Conservation (phyloP, 2,888 invertebrate species). For the Gibbula magus region DNA sequence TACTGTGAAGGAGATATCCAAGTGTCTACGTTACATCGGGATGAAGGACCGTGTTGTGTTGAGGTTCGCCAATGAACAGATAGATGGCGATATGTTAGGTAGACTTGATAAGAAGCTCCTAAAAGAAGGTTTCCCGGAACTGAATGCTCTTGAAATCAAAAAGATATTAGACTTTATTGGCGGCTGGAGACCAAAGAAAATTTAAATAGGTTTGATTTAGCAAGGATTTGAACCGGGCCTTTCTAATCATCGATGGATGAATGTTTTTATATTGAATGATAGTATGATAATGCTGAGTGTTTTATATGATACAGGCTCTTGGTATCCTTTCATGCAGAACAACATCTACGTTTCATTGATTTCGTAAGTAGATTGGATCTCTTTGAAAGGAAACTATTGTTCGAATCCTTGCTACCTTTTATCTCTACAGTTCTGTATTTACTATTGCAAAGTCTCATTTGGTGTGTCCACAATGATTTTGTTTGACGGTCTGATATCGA, state of each 20-base stretch:
- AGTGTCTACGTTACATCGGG: constrained; percentile 69
- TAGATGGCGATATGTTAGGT: constrained; percentile 69
- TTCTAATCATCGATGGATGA: neutral
- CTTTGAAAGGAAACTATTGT: no score
- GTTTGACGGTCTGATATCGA: no score
- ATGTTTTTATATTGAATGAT: neutral
- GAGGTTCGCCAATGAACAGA: constrained; percentile 68
- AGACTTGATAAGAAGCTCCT: constrained; percentile 66
- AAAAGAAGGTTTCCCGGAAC: constrained; percentile 71
- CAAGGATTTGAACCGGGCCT: neutral
- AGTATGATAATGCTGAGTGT: neutral
- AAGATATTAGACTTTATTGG: constrained; percentile 71
- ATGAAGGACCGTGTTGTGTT: constrained; percentile 70
- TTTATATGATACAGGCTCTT: no score
- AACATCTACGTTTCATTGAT: no score
- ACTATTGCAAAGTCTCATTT: no score
- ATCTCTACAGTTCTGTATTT: no score
- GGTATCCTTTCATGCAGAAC: no score
- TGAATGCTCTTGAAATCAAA: constrained; percentile 71
- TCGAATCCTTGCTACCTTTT: no score
- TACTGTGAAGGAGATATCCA: constrained; percentile 67
- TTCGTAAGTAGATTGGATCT: no score
- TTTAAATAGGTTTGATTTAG: constrained; percentile 16
- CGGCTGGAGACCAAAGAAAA: constrained; percentile 72
- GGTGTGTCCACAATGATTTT: no score